Conservation (phyloP, 2,797 vertebrate genomes). For the Xiphorhynchus erythropygius region DNA sequence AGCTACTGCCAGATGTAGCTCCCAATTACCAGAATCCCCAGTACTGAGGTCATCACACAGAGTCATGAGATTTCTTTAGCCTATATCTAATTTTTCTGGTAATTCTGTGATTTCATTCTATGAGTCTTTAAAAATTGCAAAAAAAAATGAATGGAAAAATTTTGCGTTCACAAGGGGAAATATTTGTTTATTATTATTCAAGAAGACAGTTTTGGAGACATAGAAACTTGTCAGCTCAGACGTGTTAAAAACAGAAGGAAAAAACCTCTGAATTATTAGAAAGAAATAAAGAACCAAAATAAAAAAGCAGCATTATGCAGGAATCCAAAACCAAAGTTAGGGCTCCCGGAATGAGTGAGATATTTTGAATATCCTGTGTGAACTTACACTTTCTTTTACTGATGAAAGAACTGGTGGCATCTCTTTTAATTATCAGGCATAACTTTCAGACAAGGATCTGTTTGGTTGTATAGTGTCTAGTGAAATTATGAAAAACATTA, state of each 20-base stretch:
- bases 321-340: background rate
- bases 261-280: background rate
- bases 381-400: background rate
- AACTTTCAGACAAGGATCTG: background rate
- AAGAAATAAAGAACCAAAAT: background rate
- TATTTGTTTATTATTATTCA: background rate
- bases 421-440: background rate
- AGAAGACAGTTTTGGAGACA: background rate
- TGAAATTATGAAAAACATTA: background rate
- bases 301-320: background rate
- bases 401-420: background rate
- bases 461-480: background rate
- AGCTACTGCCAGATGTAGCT: background rate
- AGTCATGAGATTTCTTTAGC: background rate
- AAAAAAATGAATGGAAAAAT: background rate
- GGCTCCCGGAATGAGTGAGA: background rate
- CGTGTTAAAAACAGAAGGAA: background rate
- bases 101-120: background rate
- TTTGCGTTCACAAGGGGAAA: background rate
- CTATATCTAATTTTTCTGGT: background rate
- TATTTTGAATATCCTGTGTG: background rate
- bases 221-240: background rate
- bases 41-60: background rate
- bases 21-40: background rate
- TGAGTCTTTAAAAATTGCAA: background rate